Evolutionary conservation across 1,140 invertebrate genomes (phyloP), one percentile per base, ranked within the genome.

Genomic region (Drosophila elegans): DNA sequence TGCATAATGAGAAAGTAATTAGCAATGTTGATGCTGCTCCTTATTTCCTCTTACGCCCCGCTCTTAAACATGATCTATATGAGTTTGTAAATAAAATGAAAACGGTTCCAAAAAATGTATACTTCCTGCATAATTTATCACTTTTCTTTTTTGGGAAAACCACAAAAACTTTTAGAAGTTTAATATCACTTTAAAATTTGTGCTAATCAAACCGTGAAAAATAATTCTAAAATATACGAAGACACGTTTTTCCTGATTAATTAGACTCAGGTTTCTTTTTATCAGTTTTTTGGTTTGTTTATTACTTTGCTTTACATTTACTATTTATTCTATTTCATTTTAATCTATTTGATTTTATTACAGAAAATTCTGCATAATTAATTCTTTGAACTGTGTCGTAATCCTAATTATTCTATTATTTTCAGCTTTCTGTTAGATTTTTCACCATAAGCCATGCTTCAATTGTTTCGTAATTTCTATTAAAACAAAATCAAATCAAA

Each of bases 1-100:
- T 82, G 82, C 86, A 90, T 90, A 90, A 90, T 90, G 86, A 90
- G 86, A 85, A 90, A 90, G 88, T 90, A 90, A 90, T 90, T 90
- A 90, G 86, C 82, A 68, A 63, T 83, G 86, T 85, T 90, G 84
- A 78, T 60, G 75, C 83, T 57, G 63, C 54, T 76, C 64, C 16
- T 63, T 63, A 63, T 63, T 63, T 63, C 54, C 60, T 25, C 38
- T 67, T 64, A 49, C 25, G 60, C 12, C 36, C 60, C 46, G 16
- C 46, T 36, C 21, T 56, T 69, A 32, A 48, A 69, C 45, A 36
- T 54, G 34, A 71, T 71, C 63, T 71, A 71, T 71, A 69, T 12
- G 42, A 41, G 32, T 29, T 69, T 41, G 54, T 32, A 62, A 60
- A 71, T n/a, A 49, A 34, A 57, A 71, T 32, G 21, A 10, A 32